These are phyloP conservation scores for Hyles vespertilio DNA, from an alignment of 1,140 invertebrate genomes.

Conservation along the genomic window DNA sequence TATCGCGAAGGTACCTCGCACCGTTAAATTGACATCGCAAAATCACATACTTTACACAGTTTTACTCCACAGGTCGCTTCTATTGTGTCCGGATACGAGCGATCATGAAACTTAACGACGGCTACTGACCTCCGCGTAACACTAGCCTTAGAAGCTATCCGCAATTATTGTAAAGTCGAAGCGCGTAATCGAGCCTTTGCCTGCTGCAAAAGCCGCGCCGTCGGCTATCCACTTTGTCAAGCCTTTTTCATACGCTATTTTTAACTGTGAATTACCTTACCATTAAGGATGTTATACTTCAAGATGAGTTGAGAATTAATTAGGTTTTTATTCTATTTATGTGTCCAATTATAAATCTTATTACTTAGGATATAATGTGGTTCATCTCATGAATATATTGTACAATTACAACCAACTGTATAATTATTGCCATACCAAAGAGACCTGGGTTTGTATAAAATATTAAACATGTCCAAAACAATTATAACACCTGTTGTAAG, in stretches of 20 bases:
- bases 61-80: constrained; percentile 9
- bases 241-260: constrained; percentile 36
- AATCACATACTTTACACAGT: too few species aligned
- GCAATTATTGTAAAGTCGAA: constrained; percentile 50
- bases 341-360: too few species aligned
- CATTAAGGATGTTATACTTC: constrained; percentile 34
- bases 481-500: not conserved
- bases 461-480: not conserved
- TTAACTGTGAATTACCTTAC: constrained; percentile 40
- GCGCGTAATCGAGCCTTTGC: constrained; percentile 35
- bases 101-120: constrained; percentile 53
- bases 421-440: too few species aligned
- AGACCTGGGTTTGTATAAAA: not conserved
- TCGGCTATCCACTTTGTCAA: constrained; percentile 43
- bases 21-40: too few species aligned
- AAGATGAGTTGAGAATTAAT: constrained; percentile 21
- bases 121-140: constrained; percentile 38
- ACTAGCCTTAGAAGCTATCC: constrained; percentile 39
- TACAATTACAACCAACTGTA: too few species aligned
- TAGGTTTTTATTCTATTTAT: constrained; percentile 10
- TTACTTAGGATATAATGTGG: too few species aligned
- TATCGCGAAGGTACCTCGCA: too few species aligned
- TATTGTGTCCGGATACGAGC: constrained; percentile 27
- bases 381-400: too few species aligned
- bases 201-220: constrained; percentile 28